A percentile compares a stretch with the other conserved stretches of the same genome.
These are phyloP conservation scores for Spicauda simplicius DNA, from an alignment of 2,888 invertebrate species.

Conservation along the genomic window DNA sequence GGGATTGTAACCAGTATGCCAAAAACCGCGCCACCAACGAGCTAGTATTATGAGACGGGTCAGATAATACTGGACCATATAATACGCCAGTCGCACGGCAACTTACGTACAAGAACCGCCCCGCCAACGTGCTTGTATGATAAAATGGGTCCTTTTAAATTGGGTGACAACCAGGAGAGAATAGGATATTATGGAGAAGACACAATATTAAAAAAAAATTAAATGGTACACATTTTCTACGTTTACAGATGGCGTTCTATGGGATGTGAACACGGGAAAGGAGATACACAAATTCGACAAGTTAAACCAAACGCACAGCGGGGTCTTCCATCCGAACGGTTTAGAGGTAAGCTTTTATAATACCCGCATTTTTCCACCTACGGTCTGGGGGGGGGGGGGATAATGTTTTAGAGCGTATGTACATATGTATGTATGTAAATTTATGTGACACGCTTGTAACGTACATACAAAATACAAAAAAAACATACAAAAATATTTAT, in stretches of 20 bases:
- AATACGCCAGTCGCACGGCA: no score
- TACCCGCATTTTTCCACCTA: neutral
- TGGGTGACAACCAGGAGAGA: no score
- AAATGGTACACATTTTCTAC: no score
- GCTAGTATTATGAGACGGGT: slow-evolving; percentile 90
- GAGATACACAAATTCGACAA: slow-evolving; percentile 99
- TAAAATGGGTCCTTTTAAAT: slow-evolving; percentile 80
- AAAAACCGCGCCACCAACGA: slow-evolving; percentile 98
- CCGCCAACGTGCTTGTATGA: slow-evolving; percentile 97
- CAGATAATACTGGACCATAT: neutral
- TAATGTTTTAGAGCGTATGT: no score
- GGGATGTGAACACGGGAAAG: slow-evolving; percentile 95
- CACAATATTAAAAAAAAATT: no score
- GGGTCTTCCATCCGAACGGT: slow-evolving; percentile 98
- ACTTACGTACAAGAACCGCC: slow-evolving; percentile 97
- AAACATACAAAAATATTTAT: no score
- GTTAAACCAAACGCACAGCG: slow-evolving; percentile 96
- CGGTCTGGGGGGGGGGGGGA: no score
- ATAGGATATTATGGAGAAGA: no score
- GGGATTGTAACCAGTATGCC: slow-evolving; percentile 95
- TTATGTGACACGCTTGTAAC: no score
- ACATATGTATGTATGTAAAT: no score
- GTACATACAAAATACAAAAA: no score
- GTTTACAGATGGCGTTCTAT: slow-evolving; percentile 93
- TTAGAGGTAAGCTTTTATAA: slow-evolving; percentile 88